Percentiles rank a stretch among this genome's conserved stretches.
These are phyloP conservation scores for Drosophila gunungcola DNA, from an alignment of 1,140 invertebrate genomes.

Conservation along the genomic window DNA sequence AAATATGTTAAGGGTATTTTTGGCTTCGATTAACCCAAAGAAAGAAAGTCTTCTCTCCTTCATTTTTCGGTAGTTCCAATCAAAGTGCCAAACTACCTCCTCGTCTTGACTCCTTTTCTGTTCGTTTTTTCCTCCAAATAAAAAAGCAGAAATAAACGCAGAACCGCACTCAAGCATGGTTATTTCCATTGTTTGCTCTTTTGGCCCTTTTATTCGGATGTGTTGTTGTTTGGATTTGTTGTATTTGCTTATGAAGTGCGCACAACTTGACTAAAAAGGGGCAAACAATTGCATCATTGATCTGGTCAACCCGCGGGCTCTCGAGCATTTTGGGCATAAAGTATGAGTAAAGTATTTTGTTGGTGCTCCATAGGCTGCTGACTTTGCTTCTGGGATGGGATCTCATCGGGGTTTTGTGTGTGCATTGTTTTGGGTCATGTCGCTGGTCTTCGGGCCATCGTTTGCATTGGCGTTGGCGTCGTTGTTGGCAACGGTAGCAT, in stretches of 20 bases:
- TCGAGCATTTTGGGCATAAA: slow-evolving; percentile 78
- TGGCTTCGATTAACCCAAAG: neutral
- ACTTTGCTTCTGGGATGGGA: slow-evolving; percentile 37
- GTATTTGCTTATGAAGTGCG: slow-evolving; percentile 82
- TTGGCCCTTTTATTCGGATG: slow-evolving; percentile 57
- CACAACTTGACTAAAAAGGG: slow-evolving; percentile 82
- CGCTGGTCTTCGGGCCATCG: slow-evolving; percentile 49
- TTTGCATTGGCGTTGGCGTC: slow-evolving; percentile 62
- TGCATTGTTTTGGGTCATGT: slow-evolving; percentile 80
- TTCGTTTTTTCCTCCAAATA: slow-evolving; percentile 1
- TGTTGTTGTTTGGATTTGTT: slow-evolving; percentile 59
- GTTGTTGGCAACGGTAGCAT: slow-evolving; percentile 72
- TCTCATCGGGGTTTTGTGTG: slow-evolving; percentile 33
- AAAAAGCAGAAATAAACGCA: slow-evolving; percentile 33
- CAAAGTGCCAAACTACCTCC: slow-evolving; percentile 72
- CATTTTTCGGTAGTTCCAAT: slow-evolving; percentile 68
- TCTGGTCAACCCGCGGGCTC: slow-evolving; percentile 58
- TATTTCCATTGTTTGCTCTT: slow-evolving; percentile 77
- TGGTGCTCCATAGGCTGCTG: slow-evolving; percentile 33
- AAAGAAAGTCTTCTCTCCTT: slow-evolving; percentile 1
- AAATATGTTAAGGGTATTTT: slow-evolving; percentile 2
- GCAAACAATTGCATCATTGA: slow-evolving; percentile 83
- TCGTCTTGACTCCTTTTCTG: slow-evolving; percentile 32
- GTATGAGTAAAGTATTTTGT: slow-evolving; percentile 79
- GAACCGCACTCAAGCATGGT: slow-evolving; percentile 44